phyloP scores from a whole-genome alignment of 2,797 vertebrate genomes.

The Crenichthys baileyi region DNA sequence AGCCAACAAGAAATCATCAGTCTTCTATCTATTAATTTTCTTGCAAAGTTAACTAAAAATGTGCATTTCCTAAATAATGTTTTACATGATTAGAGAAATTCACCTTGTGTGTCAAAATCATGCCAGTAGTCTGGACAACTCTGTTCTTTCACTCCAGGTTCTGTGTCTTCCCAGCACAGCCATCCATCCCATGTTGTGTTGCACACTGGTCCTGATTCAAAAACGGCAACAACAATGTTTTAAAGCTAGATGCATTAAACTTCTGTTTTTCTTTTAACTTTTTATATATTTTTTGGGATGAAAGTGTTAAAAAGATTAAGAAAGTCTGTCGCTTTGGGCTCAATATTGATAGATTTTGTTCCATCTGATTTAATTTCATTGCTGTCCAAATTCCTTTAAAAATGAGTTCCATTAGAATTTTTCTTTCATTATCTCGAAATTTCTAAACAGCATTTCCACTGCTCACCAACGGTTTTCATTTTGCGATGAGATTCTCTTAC shows the following conservation, averaged over 20 bases:
- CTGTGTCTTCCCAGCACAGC: conserved; percentile 92
- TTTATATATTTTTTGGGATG: not conserved
- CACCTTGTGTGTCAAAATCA: conserved; percentile 91
- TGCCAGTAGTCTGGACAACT: conserved; percentile 91
- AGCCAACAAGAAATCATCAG: no score
- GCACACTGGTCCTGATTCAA: conserved; percentile 76
- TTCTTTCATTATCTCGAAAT: not conserved
- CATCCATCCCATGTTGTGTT: conserved; percentile 97
- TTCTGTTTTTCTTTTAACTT: not conserved
- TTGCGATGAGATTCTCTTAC: conserved; percentile 78
- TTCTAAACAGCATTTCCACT: not conserved
- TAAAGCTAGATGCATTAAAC: no score
- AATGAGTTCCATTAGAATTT: not conserved
- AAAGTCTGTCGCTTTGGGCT: not conserved
- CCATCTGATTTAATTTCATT: no score
- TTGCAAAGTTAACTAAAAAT: not conserved
- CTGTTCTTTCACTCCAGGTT: conserved; percentile 86
- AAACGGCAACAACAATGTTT: not conserved
- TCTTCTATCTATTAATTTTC: not conserved
- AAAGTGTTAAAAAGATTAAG: not conserved
- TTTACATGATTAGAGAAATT: not conserved
- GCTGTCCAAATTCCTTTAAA: not conserved
- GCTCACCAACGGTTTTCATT: conserved; percentile 79
- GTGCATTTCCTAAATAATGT: not conserved
- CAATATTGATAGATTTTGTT: no score